Base-by-base conservation (phyloP, 2,797 vertebrate species). In the Petrocephalus schoutedeni region DNA sequence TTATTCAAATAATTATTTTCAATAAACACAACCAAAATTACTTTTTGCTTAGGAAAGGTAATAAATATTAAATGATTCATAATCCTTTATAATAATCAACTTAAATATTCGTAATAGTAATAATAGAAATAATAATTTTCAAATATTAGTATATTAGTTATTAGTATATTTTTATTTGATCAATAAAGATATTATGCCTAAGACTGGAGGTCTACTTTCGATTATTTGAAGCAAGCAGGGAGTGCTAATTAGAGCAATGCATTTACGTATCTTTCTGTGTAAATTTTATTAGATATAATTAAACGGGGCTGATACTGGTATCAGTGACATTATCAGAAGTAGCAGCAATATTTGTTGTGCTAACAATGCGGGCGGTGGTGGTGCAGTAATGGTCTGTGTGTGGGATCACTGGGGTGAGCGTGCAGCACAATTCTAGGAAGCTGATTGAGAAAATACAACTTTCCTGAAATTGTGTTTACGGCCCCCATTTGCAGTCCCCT, bases 381-480 rank as follows among this genome's bases (percentile, higher is more conserved):
- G 89, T 91, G 89, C 89, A 88, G 89, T 77, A 80, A 86, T 91
- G 89, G 91, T 88, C 88, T 0, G 67, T 88, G 89, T 45, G 21
- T 87, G 90, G 89, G 92, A 92, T 93, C 92, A 89, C 91, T 77
- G 87, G 92, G 94, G 93, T 94, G 93, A 95, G 74, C 7, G 0
- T 84, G 54, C 71, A 89, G 89, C 88, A 95, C 94, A 95, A 95
- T 95, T 91, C 91, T 93, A 89, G 95, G 95, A 95, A 95, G 91
- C 94, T 91, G 93, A 93, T 95, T 91, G 92, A 90, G 92, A 94
- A 95, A 95, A 95, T 95, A 94, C 94, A 93, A 94, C 92, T 95
- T 95, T 95, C 94, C 94, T 95, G 94, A 91, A 91, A 95, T 95
- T 95, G 94, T 95, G 83, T 90, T 88, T 77, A 88, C 67, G 64